Percentiles rank a stretch among this genome's conserved stretches.
phyloP scores from a whole-genome alignment of 2,888 invertebrate genomes.

The Ditylenchus weischeri region DNA sequence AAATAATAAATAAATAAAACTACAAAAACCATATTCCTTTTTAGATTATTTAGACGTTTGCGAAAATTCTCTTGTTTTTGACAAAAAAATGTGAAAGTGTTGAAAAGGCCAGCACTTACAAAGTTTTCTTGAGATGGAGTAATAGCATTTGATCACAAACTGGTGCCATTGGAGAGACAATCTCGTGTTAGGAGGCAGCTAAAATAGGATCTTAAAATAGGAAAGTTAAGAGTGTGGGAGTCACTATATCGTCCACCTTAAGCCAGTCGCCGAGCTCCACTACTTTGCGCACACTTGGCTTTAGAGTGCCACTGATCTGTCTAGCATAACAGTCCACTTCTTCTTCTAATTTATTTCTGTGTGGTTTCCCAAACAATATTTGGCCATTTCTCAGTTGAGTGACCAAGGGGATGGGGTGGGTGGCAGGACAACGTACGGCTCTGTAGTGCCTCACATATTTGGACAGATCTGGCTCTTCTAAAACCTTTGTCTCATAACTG shows the following conservation, averaged over 20 bases:
- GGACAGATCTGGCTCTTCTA: slow-evolving; percentile 28
- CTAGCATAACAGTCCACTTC: slow-evolving; percentile 14
- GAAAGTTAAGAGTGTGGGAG: background rate
- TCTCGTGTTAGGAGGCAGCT: slow-evolving; percentile 27
- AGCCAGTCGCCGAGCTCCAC: slow-evolving; percentile 29
- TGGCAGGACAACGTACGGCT: slow-evolving; percentile 22
- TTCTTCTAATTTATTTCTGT: slow-evolving; percentile 9
- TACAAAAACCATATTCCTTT: too few relatives aligned
- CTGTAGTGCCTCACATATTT: slow-evolving; percentile 25
- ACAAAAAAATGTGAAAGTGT: too few relatives aligned
- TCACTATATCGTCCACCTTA: slow-evolving; percentile 5
- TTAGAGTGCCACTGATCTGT: slow-evolving; percentile 27
- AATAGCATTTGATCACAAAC: slow-evolving; percentile 30
- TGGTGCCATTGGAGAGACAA: slow-evolving; percentile 30
- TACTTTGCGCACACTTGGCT: slow-evolving; percentile 11
- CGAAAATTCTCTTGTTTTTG: too few relatives aligned
- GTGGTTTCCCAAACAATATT: slow-evolving; percentile 31
- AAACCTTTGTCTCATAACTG: too few relatives aligned
- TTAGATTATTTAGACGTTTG: too few relatives aligned
- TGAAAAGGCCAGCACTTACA: background rate
- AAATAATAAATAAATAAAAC: too few relatives aligned
- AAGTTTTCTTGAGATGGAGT: background rate
- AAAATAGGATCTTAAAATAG: too few relatives aligned
- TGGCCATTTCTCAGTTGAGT: slow-evolving; percentile 28
- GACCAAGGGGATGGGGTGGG: slow-evolving; percentile 24